Conservation (phyloP, 2,888 invertebrate genomes). For the Caenorhabditis panamensis region DNA sequence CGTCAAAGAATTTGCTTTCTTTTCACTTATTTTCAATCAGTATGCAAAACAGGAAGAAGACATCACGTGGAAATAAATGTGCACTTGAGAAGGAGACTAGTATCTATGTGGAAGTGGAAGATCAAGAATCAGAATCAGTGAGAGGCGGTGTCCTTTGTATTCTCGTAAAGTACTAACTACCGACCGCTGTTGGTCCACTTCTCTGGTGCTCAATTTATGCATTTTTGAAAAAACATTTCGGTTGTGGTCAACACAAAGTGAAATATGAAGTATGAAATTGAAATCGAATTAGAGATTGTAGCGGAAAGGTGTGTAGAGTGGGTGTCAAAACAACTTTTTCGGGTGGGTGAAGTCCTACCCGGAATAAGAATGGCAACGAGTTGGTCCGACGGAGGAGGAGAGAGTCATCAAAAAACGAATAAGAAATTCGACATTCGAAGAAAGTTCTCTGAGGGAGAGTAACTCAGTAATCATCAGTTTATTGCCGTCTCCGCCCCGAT, state of each 20-base stretch:
- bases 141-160: background rate
- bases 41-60: conserved; percentile 33
- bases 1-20: conserved; percentile 7
- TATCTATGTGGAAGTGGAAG: conserved; percentile 19
- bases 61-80: conserved; percentile 38
- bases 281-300: conserved; percentile 39
- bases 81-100: conserved; percentile 6
- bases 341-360: background rate
- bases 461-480: conserved; percentile 59
- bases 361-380: background rate
- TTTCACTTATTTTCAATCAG: conserved; percentile 32
- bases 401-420: conserved; percentile 24
- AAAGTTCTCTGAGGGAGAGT: conserved; percentile 27
- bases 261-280: conserved; percentile 1
- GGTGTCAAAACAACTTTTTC: conserved; percentile 27
- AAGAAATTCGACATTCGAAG: conserved; percentile 24
- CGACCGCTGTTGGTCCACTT: conserved; percentile 3
- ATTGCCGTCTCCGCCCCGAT: conserved; percentile 47
- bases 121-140: conserved; percentile 25
- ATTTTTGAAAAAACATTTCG: conserved; percentile 34
- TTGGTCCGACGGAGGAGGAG: background rate
- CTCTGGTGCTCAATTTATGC: conserved; percentile 20
- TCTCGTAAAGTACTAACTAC: conserved; percentile 6
- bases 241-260: background rate
- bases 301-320: conserved; percentile 23